Evolutionary conservation across 1,140 invertebrate genomes (phyloP), one percentile per base, ranked within the genome.

Genomic region (Colletes latitarsis): DNA sequence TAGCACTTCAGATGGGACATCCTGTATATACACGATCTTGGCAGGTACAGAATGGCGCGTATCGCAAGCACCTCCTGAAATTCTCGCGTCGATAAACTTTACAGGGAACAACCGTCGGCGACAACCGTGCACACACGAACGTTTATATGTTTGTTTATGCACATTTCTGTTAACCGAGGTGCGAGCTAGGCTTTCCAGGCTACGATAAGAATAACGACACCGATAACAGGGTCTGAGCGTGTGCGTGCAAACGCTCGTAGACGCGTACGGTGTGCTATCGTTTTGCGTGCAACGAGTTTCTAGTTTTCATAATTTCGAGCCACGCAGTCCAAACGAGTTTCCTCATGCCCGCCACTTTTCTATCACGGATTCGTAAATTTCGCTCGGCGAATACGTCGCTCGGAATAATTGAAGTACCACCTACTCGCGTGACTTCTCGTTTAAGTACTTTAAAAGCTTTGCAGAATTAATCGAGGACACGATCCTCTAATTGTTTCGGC

Each of bases 121-220:
- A 82, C 74, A 80, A 74, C 72, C 66, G 52, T 68, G 15, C 55
- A n/a, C 68, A 60, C 52, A 49, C 15, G 53, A 8, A 14, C 43
- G 73, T 81, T 41, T 46, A 1, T 49, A 52, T 41, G 72, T 75
- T 63, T 67, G 71, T 79, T 64, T 73, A 75, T 67, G 41, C 64
- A 30, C 46, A 49, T 76, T 39, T 52, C 58, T n/a, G 55, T 46
- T 66, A 82, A n/a, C 19, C 76, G 68, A 74, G 63, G 68, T 67
- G 76, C 69, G 17, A 74, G 49, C 53, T 71, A 62, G 46, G 19
- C 76, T 73, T 68, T 74, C 62, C 81, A 46, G 55, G 64, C 57
- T 17, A 62, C 81, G 81, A 82, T 79, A 82, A 82, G 68, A 82
- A 69, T 69, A 78, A 79, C 81, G 21, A 72, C 52, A 21, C 39